Conservation (phyloP, 2,888 invertebrate genomes). For the Drosophila mimica region DNA sequence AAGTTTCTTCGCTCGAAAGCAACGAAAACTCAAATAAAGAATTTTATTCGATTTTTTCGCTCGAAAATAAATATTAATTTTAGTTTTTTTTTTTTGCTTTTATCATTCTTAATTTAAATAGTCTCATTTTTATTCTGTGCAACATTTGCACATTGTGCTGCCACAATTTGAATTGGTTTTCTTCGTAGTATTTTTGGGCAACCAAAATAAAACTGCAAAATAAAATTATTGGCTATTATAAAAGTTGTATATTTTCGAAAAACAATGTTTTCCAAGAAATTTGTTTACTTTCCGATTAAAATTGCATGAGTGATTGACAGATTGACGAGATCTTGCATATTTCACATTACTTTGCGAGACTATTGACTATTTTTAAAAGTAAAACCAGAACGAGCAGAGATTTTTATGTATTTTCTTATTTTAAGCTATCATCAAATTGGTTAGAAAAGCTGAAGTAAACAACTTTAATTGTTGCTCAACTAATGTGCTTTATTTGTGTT, state of each 20-base stretch:
- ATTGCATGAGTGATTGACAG: not conserved
- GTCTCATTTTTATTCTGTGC: not conserved
- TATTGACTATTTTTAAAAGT: not conserved
- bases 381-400: not conserved
- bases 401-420: not conserved
- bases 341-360: not conserved
- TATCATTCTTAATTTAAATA: not conserved
- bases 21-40: not conserved
- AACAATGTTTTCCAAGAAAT: not conserved
- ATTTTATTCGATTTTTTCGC: not conserved
- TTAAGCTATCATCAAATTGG: not conserved
- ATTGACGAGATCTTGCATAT: not conserved
- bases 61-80: not conserved
- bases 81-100: not conserved
- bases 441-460: not conserved
- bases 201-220: too few relatives aligned
- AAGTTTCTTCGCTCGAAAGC: not conserved
- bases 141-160: not conserved
- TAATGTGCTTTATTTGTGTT: not conserved
- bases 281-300: not conserved
- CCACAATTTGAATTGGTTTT: not conserved
- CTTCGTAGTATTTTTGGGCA: not conserved
- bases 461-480: not conserved
- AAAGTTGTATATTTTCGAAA: not conserved
- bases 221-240: not conserved